A percentile compares a stretch with the other conserved stretches of the same genome.
phyloP scores from a whole-genome alignment of 2,113 vertebrate genomes.

The Zootoca vivipara region DNA sequence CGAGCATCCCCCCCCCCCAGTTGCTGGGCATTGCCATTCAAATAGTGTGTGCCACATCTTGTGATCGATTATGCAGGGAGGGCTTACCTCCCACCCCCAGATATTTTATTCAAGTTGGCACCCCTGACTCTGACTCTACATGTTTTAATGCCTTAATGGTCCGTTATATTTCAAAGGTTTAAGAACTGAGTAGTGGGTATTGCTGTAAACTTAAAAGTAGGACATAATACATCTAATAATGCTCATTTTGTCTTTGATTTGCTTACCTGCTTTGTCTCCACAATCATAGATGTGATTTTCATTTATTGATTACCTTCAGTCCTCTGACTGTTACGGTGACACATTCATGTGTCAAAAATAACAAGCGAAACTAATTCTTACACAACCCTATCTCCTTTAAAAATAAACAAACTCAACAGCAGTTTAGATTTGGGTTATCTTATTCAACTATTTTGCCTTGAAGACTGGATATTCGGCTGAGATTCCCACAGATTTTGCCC shows the following conservation, averaged over 20 bases:
- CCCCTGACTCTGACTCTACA: not conserved
- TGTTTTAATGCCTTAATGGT: not conserved
- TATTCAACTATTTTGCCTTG: not conserved
- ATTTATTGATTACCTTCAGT: not conserved
- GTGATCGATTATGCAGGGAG: too few species aligned
- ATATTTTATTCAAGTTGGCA: too few species aligned
- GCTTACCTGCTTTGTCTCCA: constrained; percentile 1
- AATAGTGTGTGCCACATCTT: too few species aligned
- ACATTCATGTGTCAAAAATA: too few species aligned
- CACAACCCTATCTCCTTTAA: not conserved
- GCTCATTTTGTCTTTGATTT: not conserved
- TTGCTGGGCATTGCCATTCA: too few species aligned
- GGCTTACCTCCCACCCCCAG: too few species aligned
- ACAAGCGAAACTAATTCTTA: too few species aligned
- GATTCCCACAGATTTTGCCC: not conserved
- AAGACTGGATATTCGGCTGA: not conserved
- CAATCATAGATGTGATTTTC: not conserved
- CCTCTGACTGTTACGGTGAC: too few species aligned
- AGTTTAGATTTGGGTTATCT: not conserved
- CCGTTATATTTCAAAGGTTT: not conserved
- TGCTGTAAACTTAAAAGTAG: not conserved
- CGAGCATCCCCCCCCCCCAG: too few species aligned
- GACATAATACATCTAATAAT: not conserved
- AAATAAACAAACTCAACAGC: not conserved
- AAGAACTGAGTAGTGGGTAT: not conserved